Evolutionary conservation across 1,140 invertebrate genomes (phyloP), one percentile per base, ranked within the genome.

Genomic region (Euura saliciscinereae): DNA sequence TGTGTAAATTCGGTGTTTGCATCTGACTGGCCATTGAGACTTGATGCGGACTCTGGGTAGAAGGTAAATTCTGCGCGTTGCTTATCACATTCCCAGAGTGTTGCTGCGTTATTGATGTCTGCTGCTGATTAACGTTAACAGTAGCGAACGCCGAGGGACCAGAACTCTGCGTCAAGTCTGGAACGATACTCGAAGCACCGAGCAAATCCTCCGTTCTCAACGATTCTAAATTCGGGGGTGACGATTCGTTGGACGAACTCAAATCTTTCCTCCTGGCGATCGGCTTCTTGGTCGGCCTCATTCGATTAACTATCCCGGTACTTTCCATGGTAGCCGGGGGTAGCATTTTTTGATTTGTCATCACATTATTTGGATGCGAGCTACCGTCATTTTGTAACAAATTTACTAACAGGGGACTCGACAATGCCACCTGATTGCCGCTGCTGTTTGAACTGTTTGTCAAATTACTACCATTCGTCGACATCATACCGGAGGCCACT

Each of bases 381-480:
- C 89, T 86, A 68, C 92, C 93, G 80, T 97, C 95, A 82, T 95
- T 97, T 88, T 97, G 96, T 76, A 98, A 87, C 71, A 98, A 86
- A 87, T 98, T 98, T 3, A 98, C 96, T 65, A 98, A 88, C 70
- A 98, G 86, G n/a, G 96, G 96, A 84, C 95, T 97, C 73, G 95
- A 95, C 78, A 95, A 90, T 42, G 93, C 93, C 45, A 93, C 90
- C 78, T 91, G 87, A 85, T 82, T 89, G 79, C 80, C 85, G 71
- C 76, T 79, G 80, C 84, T 42, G 81, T 82, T 79, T 3, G 83
- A 74, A 70, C 65, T 79, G 44, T 76, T 79, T 70, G 77, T 59
- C 43, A 80, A 59, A 76, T 78, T 79, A 70, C 72, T 77, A 71
- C 71, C 79, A 73, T 76, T 79, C 70, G 75, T 80, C 71, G 83